phyloP scores from a whole-genome alignment of 1,140 invertebrate species.

The Brachionus sp. region DNA sequence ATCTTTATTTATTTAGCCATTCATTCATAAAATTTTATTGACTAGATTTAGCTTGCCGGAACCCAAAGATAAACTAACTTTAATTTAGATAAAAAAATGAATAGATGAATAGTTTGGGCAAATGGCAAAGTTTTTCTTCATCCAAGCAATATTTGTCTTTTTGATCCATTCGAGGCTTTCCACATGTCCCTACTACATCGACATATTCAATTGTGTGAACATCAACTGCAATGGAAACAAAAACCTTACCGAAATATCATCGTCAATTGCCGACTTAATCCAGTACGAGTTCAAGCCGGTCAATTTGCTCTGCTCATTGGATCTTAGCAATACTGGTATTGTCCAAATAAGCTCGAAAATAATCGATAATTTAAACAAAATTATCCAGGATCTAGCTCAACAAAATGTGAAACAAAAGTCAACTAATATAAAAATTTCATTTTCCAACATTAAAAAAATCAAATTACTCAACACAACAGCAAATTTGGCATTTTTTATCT shows the following conservation, averaged over 20 bases:
- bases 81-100: neutral
- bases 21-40: neutral
- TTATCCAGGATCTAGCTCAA: neutral
- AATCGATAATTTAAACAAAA: neutral
- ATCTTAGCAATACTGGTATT: neutral
- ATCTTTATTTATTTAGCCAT: neutral
- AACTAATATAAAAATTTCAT: constrained; percentile 8
- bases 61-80: neutral
- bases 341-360: neutral
- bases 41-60: neutral
- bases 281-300: neutral
- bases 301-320: neutral
- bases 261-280: neutral
- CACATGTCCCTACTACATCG: neutral
- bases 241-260: neutral
- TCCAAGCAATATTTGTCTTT: neutral
- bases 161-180: neutral
- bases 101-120: neutral
- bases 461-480: neutral
- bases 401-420: neutral
- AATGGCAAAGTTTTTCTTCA: neutral
- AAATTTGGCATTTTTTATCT: neutral
- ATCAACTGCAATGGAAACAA: constrained; percentile 18
- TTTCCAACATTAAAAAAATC: neutral
- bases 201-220: constrained; percentile 21